Evolutionary conservation across 2,888 invertebrate species (phyloP), one percentile per base, ranked within the genome.

Genomic region (Escarpia spicata): DNA sequence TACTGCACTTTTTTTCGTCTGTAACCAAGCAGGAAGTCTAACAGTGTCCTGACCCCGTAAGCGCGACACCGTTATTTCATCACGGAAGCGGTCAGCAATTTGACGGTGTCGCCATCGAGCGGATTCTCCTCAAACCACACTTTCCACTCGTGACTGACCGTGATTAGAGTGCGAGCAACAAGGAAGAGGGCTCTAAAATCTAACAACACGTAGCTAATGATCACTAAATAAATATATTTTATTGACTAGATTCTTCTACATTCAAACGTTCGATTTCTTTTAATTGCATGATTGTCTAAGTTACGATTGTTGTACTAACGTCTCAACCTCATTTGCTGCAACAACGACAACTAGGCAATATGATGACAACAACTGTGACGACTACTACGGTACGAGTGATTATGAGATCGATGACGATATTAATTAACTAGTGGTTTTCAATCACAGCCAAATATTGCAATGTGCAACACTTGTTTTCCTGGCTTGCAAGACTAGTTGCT

Each of bases 51-150:
- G n/a, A n/a, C n/a, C n/a, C n/a, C n/a, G n/a, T n/a, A n/a, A n/a
- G n/a, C n/a, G n/a, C n/a, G n/a, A n/a, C n/a, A n/a, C n/a, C n/a
- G 12, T 52, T 52, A 52, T 52, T 52, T 26, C 26, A n/a, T 6
- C n/a, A 3, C 75, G 26, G 15, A 15, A 75, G 75, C 4, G 26
- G 75, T 75, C 75, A 4, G 19, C 19, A 6, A 75, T 75, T 75
- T n/a, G 75, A 75, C n/a, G 26, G 75, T 75, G 75, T 75, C 75
- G 75, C 75, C 75, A 75, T 75, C 75, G 75, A 75, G 75, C n/a
- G 75, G 75, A 75, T 6, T 4, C 75, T 75, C n/a, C n/a, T 26
- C 19, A 26, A 75, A 75, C n/a, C 75, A 26, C 75, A 26, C 26
- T 75, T 52, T 75, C 75, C 19, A 26, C 75, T 19, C 26, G 75